Evolutionary conservation across 2,888 invertebrate species (phyloP), one percentile per base, ranked within the genome.

Genomic region (Lithophane ornitopus): DNA sequence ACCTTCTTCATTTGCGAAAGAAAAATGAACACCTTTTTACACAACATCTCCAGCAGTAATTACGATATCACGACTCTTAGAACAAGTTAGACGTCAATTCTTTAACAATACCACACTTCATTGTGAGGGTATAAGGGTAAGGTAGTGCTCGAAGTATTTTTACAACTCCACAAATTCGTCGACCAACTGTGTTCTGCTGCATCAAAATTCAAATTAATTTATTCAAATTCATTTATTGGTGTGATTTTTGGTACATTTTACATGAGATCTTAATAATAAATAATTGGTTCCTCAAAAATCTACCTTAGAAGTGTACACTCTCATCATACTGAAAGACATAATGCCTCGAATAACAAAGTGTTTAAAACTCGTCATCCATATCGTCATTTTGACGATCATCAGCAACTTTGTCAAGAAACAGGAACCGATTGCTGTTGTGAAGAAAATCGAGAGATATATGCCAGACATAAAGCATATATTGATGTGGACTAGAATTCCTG

Each of bases 401-500:
- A 86, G 78, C 59, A 87, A 88, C 52, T 81, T 86, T 14, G 54
- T 91, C 8, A 84, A 79, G 28, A 76, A 56, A n/a, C 84, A 89
- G 22, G 87, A 83, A n/a, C 80, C 82, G 0, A 66, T 71, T 0
- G 89, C 81, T 46, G 76, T 77, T 14, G 61, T 88, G 3, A 90
- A 86, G 61, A 92, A 88, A 77, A 79, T 94, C 16, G 86, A 84
- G 28, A 90, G 95, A 71, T 93, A 92, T 71, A 19, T 92, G 0
- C 84, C 90, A 0, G 95, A 95, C 39, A 85, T 95, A 11, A 94
- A 92, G 76, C 90, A 95, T 75, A 87, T 96, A 66, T 82, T 96
- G 6, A 84, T 95, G 19, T 96, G 96, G 96, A 93, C 91, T 0
- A 84, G 89, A 49, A 80, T 95, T 11, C 84, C 89, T 3, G 90